phyloP scores from a whole-genome alignment of 2,888 invertebrate genomes.

The Sesia apiformis region DNA sequence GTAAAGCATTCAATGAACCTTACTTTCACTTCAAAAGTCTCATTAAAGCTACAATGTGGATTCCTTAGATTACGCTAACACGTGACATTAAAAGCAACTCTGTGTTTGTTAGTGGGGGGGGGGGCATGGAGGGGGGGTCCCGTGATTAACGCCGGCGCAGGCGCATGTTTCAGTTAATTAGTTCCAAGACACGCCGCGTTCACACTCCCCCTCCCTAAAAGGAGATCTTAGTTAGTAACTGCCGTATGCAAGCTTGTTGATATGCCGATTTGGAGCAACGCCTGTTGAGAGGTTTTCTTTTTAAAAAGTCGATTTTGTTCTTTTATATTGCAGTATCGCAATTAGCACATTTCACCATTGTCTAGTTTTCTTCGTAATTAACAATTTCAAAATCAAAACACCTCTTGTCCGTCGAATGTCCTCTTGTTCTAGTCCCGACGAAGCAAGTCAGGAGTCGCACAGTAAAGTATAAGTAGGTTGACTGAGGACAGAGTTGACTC shows the following conservation, averaged over 20 bases:
- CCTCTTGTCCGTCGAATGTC: no score
- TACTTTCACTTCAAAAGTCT: not conserved
- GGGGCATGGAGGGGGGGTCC: conserved; percentile 2
- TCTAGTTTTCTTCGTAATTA: no score
- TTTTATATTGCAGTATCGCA: no score
- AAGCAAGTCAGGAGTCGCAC: no score
- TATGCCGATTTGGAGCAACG: not conserved
- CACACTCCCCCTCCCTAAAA: conserved; percentile 48
- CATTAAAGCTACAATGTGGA: conserved; percentile 39
- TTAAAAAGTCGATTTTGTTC: not conserved
- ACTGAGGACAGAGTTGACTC: no score
- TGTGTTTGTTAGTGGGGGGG: conserved; percentile 34
- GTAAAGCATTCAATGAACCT: not conserved
- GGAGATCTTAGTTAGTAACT: conserved; percentile 26
- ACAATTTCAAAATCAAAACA: no score
- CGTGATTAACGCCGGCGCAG: conserved; percentile 48
- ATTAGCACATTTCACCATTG: no score
- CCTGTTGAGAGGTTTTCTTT: not conserved
- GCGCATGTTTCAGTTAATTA: conserved; percentile 69
- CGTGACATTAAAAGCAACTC: conserved; percentile 62
- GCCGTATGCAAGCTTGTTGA: not conserved
- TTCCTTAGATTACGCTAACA: conserved; percentile 61
- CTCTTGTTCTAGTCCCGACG: no score
- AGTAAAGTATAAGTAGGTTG: no score
- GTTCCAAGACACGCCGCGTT: conserved; percentile 47